Base-by-base conservation (phyloP, 2,797 vertebrate genomes). In the Lemur catta region DNA sequence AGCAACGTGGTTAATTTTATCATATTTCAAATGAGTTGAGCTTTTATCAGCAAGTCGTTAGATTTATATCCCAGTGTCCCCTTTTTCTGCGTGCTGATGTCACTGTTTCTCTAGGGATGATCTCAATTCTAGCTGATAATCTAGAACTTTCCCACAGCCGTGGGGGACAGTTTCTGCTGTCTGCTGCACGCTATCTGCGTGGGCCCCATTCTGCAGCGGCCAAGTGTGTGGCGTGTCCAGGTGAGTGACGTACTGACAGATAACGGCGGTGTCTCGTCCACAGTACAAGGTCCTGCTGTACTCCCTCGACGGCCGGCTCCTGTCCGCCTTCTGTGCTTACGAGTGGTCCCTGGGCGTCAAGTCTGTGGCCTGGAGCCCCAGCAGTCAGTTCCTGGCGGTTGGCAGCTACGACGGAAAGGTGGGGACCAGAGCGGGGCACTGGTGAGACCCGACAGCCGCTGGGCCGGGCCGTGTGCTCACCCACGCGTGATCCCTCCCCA, bases 331-430 rank as follows among this genome's bases (percentile, higher is more conserved):
- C 97, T 98, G 98, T 1, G 99, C 99, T 2, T 99, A 99, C 0
- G 99, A 99, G 61, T 99, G 99, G 99, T 99, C 99, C 0, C 98
- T 99, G 35, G 99, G 99, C 3, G 93, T 99, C 82, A 99, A 99
- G 97, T 98, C 99, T 0, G 96, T 99, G 0, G 95, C 99, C 74
- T 99, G 99, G 99, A 99, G 99, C 93, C 99, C 99, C 97, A 99
- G 99, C 98, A 99, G 99, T 71, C 99, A 99, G 94, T 99, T 99
- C 98, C 98, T 99, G 98, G 99, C 99, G 0, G 97, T 99, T 4
- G 99, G 99, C 86, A 99, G 99, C 98, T 99, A 99, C 4, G 99
- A 99, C 84, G 99, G 99, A 94, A 99, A 99, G 99, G 99, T 99
- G 69, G 78, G 96, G 55, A 10, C 30, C 14, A 6, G 78, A 15